Percentiles rank a stretch among this genome's conserved stretches.
phyloP scores from a whole-genome alignment of 2,888 invertebrate genomes.

The Pachydiplax longipennis region DNA sequence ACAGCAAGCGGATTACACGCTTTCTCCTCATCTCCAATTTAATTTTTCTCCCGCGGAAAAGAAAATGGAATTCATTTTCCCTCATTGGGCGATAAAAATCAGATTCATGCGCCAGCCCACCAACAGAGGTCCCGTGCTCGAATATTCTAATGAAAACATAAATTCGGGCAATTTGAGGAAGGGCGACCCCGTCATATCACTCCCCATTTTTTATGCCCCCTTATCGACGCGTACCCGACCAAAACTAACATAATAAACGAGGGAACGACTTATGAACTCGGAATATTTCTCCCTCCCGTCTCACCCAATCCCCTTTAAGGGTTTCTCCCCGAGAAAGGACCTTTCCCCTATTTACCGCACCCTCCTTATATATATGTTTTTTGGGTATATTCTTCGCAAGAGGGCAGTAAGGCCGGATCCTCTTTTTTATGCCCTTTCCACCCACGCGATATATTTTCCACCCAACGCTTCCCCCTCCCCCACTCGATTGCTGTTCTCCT shows the following conservation, averaged over 20 bases:
- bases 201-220: not conserved
- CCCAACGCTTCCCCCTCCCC: not conserved
- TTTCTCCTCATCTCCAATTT: too few species aligned
- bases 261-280: not conserved
- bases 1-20: too few species aligned
- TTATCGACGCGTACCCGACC: not conserved
- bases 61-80: not conserved
- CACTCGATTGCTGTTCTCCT: not conserved
- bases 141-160: not conserved
- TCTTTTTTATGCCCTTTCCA: not conserved
- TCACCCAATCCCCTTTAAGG: not conserved
- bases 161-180: not conserved
- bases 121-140: not conserved
- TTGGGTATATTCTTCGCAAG: not conserved
- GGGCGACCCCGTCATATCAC: not conserved
- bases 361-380: not conserved
- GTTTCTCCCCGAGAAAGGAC: not conserved
- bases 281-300: not conserved
- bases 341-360: not conserved
- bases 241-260: not conserved
- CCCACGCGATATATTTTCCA: not conserved
- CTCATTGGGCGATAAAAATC: not conserved
- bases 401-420: not conserved
- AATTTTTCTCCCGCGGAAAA: not conserved
- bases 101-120: not conserved